phyloP scores from a whole-genome alignment of 2,113 vertebrate genomes.

The Corythaixoides concolor region DNA sequence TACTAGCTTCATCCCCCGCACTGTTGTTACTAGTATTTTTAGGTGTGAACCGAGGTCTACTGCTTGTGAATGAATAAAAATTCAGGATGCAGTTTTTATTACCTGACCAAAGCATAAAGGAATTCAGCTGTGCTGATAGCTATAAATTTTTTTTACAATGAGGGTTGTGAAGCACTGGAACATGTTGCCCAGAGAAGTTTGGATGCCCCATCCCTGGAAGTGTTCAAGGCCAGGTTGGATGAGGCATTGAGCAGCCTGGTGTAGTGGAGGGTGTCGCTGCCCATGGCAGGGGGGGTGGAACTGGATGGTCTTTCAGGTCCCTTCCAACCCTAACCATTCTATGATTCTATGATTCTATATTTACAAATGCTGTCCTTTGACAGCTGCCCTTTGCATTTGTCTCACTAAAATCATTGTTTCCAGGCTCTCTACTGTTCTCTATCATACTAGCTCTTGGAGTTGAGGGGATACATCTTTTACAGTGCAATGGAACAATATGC shows the following conservation, averaged over 20 bases:
- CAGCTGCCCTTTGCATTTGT: background rate
- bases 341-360: no score
- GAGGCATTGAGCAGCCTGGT: no score
- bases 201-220: no score
- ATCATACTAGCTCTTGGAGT: background rate
- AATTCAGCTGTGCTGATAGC: background rate
- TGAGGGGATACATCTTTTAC: background rate
- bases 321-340: no score
- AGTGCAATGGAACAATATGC: background rate
- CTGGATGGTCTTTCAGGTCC: no score
- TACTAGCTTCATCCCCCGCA: background rate
- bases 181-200: no score
- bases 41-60: background rate
- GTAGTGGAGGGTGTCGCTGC: no score
- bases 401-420: background rate
- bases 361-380: background rate
- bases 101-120: background rate
- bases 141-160: background rate
- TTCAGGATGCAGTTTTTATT: background rate
- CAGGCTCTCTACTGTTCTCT: background rate
- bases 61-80: background rate
- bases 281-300: no score
- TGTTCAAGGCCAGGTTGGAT: no score
- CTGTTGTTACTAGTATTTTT: background rate
- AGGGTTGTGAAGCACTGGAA: no score